A percentile compares a stretch with the other conserved stretches of the same genome.
phyloP scores from a whole-genome alignment of 2,888 invertebrate species.

The Agonum fuliginosum region DNA sequence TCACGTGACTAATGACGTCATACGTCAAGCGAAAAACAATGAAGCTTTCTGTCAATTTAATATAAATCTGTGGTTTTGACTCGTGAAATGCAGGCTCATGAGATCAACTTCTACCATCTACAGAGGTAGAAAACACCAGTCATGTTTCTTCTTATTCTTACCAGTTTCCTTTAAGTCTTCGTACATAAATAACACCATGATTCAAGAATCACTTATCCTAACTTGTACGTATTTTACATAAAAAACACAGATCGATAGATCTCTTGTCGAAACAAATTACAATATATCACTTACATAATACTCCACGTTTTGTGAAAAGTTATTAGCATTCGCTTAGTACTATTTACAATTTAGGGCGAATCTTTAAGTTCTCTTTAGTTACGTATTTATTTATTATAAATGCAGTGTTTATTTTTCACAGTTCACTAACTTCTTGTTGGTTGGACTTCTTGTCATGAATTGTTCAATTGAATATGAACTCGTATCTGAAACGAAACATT shows the following conservation, averaged over 20 bases:
- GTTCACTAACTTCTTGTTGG: no score
- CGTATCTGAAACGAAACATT: not conserved
- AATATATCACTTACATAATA: slow-evolving; percentile 52
- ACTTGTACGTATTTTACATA: not conserved
- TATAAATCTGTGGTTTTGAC: no score
- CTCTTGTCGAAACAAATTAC: not conserved
- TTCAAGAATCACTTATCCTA: not conserved
- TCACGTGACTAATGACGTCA: no score
- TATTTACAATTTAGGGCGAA: not conserved
- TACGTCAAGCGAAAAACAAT: not conserved
- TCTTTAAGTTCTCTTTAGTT: not conserved
- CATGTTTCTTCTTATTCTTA: slow-evolving; percentile 17
- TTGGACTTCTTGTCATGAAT: not conserved
- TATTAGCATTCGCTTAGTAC: not conserved
- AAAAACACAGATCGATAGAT: not conserved
- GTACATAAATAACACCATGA: no score
- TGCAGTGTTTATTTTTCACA: not conserved
- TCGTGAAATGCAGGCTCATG: no score
- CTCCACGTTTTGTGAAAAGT: slow-evolving; percentile 42
- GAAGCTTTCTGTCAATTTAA: no score
- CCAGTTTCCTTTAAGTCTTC: slow-evolving; percentile 17
- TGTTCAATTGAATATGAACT: not conserved
- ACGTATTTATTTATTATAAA: slow-evolving; percentile 12
- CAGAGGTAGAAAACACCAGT: slow-evolving; percentile 36
- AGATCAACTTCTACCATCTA: not conserved